A percentile compares a stretch with the other conserved stretches of the same genome.
phyloP scores from a whole-genome alignment of 2,113 vertebrate genomes.

The Larimichthys crocea region DNA sequence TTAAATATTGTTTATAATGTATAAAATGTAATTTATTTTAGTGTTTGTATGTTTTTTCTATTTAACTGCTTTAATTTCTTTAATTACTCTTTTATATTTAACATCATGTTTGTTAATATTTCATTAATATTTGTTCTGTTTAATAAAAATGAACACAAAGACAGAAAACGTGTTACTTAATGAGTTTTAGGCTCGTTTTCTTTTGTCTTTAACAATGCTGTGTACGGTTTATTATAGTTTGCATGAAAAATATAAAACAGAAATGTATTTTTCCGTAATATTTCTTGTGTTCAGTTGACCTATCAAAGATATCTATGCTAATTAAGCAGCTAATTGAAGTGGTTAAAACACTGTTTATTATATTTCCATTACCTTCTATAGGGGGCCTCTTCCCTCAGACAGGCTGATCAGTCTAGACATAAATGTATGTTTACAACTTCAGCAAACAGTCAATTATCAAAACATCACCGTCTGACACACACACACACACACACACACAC shows the following conservation, averaged over 20 bases:
- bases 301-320: neutral
- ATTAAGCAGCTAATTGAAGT: neutral
- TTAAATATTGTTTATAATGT: no score
- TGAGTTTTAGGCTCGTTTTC: neutral
- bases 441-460: constrained; percentile 40
- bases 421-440: constrained; percentile 39
- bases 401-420: constrained; percentile 6
- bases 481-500: no score
- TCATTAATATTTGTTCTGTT: no score
- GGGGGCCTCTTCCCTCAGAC: constrained; percentile 19
- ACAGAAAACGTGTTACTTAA: neutral
- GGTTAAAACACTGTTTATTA: neutral
- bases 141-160: no score
- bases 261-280: neutral
- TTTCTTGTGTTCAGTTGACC: neutral
- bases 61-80: neutral
- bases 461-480: neutral
- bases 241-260: neutral
- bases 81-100: no score
- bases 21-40: no score
- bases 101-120: no score
- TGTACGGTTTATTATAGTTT: neutral
- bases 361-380: neutral
- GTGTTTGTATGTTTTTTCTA: no score
- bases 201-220: no score